A percentile compares a stretch with the other conserved stretches of the same genome.
Conservation (phyloP, 2,797 vertebrate species). For the Pantherophis vulpinus region DNA sequence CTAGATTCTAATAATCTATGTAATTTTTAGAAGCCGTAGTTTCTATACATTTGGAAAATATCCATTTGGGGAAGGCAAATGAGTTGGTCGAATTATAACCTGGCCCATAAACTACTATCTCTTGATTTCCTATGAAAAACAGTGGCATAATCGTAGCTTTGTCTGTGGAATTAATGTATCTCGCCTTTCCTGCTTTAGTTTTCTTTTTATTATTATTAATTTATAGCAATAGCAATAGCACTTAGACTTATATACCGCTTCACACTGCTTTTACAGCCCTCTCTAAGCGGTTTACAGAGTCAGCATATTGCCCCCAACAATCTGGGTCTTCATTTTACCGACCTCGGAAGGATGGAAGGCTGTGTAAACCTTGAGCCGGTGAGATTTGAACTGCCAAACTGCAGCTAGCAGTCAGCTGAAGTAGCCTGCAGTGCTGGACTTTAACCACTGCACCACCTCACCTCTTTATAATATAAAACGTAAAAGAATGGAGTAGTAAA, state of each 20-base stretch:
- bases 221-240: background rate
- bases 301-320: no score
- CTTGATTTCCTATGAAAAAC: background rate
- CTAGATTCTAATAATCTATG: background rate
- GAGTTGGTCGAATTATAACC: conserved; percentile 10
- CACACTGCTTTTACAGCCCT: no score
- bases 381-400: no score
- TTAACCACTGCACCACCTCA: no score
- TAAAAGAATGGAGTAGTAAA: background rate
- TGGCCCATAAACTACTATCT: background rate
- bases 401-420: no score
- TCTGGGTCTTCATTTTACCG: no score
- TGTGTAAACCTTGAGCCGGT: no score
- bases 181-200: background rate
- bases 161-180: background rate
- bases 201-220: background rate
- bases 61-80: background rate
- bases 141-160: conserved; percentile 6
- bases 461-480: background rate
- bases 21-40: background rate
- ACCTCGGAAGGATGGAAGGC: no score
- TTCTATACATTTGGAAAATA: background rate
- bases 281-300: no score
- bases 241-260: no score
- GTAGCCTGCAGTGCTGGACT: no score